Percentiles rank a stretch among this genome's conserved stretches.
Evolutionary conservation across 1,140 invertebrate genomes (phyloP).

Genomic region (Neodiprion fabricii): DNA sequence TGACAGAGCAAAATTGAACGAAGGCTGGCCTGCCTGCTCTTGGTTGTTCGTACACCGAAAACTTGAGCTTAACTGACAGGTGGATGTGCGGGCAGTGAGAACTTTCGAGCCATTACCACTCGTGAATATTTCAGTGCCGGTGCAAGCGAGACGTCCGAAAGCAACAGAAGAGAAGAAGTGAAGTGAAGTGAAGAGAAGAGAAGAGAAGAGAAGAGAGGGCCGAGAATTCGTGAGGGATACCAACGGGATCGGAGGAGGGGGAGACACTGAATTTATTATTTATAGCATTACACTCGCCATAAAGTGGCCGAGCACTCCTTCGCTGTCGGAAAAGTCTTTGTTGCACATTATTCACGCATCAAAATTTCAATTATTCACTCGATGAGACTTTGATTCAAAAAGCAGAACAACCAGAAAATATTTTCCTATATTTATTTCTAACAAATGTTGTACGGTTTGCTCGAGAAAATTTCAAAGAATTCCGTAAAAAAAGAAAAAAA

Average conservation of each 20-base stretch:
- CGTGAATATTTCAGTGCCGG: conserved; percentile 42
- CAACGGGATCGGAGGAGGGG: conserved; percentile 33
- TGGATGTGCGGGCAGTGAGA: conserved; percentile 12
- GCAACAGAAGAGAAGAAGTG: background rate
- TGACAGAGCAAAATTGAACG: too few relatives aligned
- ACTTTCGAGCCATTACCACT: conserved; percentile 41
- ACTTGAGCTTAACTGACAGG: conserved; percentile 8
- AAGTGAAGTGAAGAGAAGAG: conserved; percentile 10
- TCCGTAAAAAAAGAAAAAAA: background rate
- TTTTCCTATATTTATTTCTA: too few relatives aligned
- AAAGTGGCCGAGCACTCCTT: conserved; percentile 14
- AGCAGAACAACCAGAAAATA: too few relatives aligned
- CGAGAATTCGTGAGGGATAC: conserved; percentile 15
- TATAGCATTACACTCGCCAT: conserved; percentile 43
- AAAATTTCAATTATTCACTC: conserved; percentile 54
- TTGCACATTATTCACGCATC: conserved; percentile 53
- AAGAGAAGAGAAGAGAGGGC: conserved; percentile 19
- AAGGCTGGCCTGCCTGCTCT: too few relatives aligned
- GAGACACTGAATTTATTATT: conserved; percentile 49
- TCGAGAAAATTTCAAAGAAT: background rate
- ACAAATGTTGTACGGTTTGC: too few relatives aligned
- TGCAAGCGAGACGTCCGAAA: conserved; percentile 1
- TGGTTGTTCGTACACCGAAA: background rate
- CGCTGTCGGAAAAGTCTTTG: conserved; percentile 29
- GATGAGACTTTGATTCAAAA: conserved; percentile 36